Evolutionary conservation across 2,113 vertebrate species (phyloP), one percentile per base, ranked within the genome.

Genomic region (Myiozetetes cayanensis): DNA sequence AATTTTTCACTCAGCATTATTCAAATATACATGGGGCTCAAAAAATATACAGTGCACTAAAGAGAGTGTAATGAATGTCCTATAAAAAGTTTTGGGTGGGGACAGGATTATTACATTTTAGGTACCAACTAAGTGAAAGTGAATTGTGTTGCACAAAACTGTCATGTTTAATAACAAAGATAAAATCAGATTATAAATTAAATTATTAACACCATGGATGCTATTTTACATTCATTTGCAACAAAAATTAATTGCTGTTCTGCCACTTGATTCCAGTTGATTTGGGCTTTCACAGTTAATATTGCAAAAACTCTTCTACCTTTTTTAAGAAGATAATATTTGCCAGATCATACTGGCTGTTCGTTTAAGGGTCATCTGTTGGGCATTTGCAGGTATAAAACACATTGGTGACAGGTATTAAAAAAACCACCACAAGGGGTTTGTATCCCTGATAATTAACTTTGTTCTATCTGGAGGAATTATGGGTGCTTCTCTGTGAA

Each of bases 11-110:
- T 91, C 67, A 35, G 39, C 9, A 14, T 96, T 90, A 91, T 95
- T 95, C 93, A 97, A 97, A 93, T 91, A 97, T 96, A 95, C 91
- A 94, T 96, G 87, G 77, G 77, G 67, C 55, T 96, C 59, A 85
- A 91, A 92, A 94, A 94, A 62, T 93, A 73, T n/a, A 87, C 50
- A 50, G 71, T 77, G 37, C 35, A 37, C 74, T 91, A 70, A 93
- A 82, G 53, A 76, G 70, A 62, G 39, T n/a, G 53, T 73, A 80
- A 82, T 87, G 75, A 79, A n/a, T 7, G 15, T 46, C 39, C 5
- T 82, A 33, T 61, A 50, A 75, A 84, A 92, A 73, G 37, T 81
- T 95, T 46, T 76, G 77, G 68, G 46, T 53, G 49, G 28, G 47
- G 83, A 77, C 37, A 73, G 6, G 21, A 70, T 76, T 76, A 73